Conservation (phyloP, 2,888 invertebrate species). For the Phasia obesa region DNA sequence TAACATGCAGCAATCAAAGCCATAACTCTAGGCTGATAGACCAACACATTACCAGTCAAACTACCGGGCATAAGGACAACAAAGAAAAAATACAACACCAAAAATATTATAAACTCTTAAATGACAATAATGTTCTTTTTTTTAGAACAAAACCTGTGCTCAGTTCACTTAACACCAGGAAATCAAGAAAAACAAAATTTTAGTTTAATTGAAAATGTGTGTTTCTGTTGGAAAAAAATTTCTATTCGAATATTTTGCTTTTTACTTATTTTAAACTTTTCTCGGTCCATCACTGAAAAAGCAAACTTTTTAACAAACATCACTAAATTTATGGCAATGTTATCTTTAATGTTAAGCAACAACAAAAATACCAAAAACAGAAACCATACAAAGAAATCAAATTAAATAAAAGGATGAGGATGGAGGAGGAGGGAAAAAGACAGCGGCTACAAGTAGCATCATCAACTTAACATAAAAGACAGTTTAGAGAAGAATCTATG, state of each 20-base stretch:
- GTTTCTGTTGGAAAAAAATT: conserved; percentile 41
- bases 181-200: conserved; percentile 16
- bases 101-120: conserved; percentile 51
- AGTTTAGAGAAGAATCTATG: conserved; percentile 67
- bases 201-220: conserved; percentile 58
- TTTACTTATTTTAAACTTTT: conserved; percentile 17
- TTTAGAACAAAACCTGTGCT: neutral
- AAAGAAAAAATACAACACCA: no score
- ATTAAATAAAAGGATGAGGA: neutral
- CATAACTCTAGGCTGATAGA: no score
- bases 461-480: conserved; percentile 61
- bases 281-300: conserved; percentile 25
- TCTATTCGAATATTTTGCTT: conserved; percentile 7
- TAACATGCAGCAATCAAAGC: no score
- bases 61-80: no score
- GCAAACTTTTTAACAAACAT: conserved; percentile 52
- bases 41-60: no score
- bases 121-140: conserved; percentile 55
- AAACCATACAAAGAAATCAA: conserved; percentile 17
- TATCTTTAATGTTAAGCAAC: conserved; percentile 58
- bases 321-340: conserved; percentile 69
- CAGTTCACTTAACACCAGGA: neutral
- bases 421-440: conserved; percentile 30
- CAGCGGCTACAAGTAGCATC: conserved; percentile 56
- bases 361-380: conserved; percentile 17